Evolutionary conservation across 2,888 invertebrate genomes (phyloP), one percentile per base, ranked within the genome.

Genomic region (Eupithecia vulgata): DNA sequence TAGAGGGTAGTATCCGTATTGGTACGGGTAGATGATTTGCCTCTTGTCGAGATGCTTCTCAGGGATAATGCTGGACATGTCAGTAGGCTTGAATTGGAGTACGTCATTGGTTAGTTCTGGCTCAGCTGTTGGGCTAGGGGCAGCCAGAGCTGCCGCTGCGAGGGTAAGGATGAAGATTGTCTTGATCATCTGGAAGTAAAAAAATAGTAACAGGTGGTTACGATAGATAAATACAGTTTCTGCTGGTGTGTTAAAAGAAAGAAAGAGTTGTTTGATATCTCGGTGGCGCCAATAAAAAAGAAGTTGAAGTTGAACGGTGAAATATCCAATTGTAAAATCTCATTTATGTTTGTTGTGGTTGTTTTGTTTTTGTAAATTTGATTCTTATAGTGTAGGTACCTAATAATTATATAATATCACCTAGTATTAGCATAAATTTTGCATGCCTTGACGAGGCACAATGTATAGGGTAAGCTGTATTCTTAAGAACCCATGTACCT

Each of bases 141-240:
- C n/a, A 10, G 62, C 37, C 35, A 64, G 17, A 35, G 62, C 62
- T 10, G 37, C 62, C 34, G 62, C 34, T 21, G 40, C 40, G 25
- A 66, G 13, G 30, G 42, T 25, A 21, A 42, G 42, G 66, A 42
- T 40, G 15, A 66, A 25, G 42, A 66, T 17, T 15, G 66, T 42
- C 42, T 66, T 66, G 66, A 66, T 64, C 62, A 64, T 64, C 62
- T 64, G 62, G 17, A 64, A 62, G 35, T 34, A 61, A 7, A 17
- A 35, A 62, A 34, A 30, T 61, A 45, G 7, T 52, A 21, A n/a
- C 5, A 52, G 10, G 21, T 48, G 7, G 37, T 37, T 1, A 37
- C 5, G 42, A 15, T 5, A 42, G 42, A 0, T 42, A 13, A 13
- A 5, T 13, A 13, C 13, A 13, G 13, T 48, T 48, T n/a, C n/a